Evolutionary conservation across 2,888 invertebrate genomes (phyloP), one percentile per base, ranked within the genome.

Genomic region (Parelbella ahira): DNA sequence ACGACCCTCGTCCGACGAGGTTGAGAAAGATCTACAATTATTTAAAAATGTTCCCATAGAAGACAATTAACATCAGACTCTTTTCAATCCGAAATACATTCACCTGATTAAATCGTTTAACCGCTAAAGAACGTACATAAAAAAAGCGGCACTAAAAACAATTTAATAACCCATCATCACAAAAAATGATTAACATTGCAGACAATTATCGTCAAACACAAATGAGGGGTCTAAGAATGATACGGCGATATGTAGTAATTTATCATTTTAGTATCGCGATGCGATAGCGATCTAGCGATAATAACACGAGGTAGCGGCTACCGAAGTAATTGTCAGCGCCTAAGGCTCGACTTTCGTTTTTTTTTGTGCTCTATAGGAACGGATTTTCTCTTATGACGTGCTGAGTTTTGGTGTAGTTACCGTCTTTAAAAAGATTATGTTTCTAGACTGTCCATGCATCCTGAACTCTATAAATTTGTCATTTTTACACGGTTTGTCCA

Each of bases 281-380:
- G 38, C 38, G 54, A 58, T 55, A 51, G 27, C 37, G 49, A 58
- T 58, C 58, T 55, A 42, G 47, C 48, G 49, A 44, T 57, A 53
- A 53, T 56, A 54, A 56, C 25, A 25, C 25, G 24, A 60, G 58
- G 68, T 61, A 68, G 63, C 61, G 44, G 77, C 79, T 78, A 74
- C 78, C 53, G 71, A 54, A 58, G 58, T 59, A 56, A 60, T 64
- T 61, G 71, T 68, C 63, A 60, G 52, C 60, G 78, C 79, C 75
- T 52, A 42, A 42, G 70, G 78, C 71, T 46, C 23, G 29, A 42
- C 54, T 54, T 60, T 44, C 30, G 12, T 2, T 2, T 33, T 44
- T 58, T 51, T 51, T 48, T 47, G 44, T 44, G 27, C 34, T 27
- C 18, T 53, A 37, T 52, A 58, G 49, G 51, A 51, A 49, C 54